A percentile compares a stretch with the other conserved stretches of the same genome.
Evolutionary conservation across 2,797 vertebrate species (phyloP).

Genomic region (Melanogrammus aeglefinus): DNA sequence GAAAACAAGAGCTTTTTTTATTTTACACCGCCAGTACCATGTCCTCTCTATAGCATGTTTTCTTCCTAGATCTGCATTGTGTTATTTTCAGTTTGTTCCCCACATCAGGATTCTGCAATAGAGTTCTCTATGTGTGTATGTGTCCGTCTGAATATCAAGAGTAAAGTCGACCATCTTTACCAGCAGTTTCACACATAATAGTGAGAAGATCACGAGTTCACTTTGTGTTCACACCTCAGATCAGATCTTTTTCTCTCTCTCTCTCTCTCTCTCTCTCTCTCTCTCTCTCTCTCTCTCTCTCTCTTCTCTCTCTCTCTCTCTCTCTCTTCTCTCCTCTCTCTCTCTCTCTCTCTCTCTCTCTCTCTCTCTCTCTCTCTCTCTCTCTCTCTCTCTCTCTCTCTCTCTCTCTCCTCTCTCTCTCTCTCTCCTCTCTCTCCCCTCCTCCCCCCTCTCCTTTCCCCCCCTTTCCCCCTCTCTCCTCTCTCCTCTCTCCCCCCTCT

Average conservation of each 20-base stretch:
- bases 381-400: conserved; percentile 2
- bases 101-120: background rate
- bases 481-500: too few species aligned
- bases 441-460: too few species aligned
- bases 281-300: too few species aligned
- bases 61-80: background rate
- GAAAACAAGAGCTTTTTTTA: conserved; percentile 19
- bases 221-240: background rate
- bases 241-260: conserved; percentile 5
- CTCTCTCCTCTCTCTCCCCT: background rate
- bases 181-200: background rate
- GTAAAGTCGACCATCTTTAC: background rate
- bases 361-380: background rate
- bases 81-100: background rate
- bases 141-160: background rate
- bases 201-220: background rate
- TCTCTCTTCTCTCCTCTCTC: too few species aligned
- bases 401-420: conserved; percentile 16
- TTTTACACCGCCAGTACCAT: conserved; percentile 34
- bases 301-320: too few species aligned
- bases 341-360: too few species aligned
- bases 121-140: background rate
- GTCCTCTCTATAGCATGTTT: conserved; percentile 5
- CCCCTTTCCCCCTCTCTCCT: too few species aligned
- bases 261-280: background rate